Base-by-base conservation (phyloP, 2,113 vertebrate species). In the Bungarus multicinctus region DNA sequence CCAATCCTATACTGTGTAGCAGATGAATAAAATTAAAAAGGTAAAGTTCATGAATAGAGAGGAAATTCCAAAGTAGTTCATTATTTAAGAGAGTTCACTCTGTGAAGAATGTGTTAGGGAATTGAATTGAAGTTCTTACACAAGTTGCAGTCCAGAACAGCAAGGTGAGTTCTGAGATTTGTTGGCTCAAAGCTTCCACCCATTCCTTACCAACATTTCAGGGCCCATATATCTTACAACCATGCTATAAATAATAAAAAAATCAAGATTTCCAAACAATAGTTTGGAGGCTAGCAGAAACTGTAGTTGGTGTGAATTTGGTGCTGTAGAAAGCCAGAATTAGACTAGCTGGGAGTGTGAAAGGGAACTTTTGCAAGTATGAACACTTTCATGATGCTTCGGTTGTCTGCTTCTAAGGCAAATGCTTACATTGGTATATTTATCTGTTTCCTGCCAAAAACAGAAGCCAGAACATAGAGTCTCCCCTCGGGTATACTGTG, bases 401-500 rank as follows among this genome's bases (percentile, higher is more conserved):
- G 60, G 14, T 60, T 39, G 47, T 34, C 18, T 43, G 5, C n/a
- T 89, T 34, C 45, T 86, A 54, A 64, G 0, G 0, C 52, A 89
- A 90, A 88, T 20, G 50, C 95, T 96, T 96, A 99, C 99, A 99
- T 99, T 99, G 94, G 98, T 98, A 90, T 91, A 90, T 43, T 97
- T 95, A 58, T 97, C 97, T 23, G 97, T 98, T 95, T 98, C 98
- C 0, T 98, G 97, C 98, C 97, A 98, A 94, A 99, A 97, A 88
- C 98, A 98, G 97, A 99, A 99, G 43, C 99, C 99, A 0, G 99
- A 99, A 95, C 99, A 99, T 25, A 99, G 95, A 0, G 98, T 98
- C 96, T 99, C 99, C 22, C 98, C 98, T 0, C 99, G 98, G 0
- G 97, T 98, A 95, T 98, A 98, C 39, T 97, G 90, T 0, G 96